Evolutionary conservation across 1,140 invertebrate genomes (phyloP), one percentile per base, ranked within the genome.

Genomic region (Drosophila ohnishii): DNA sequence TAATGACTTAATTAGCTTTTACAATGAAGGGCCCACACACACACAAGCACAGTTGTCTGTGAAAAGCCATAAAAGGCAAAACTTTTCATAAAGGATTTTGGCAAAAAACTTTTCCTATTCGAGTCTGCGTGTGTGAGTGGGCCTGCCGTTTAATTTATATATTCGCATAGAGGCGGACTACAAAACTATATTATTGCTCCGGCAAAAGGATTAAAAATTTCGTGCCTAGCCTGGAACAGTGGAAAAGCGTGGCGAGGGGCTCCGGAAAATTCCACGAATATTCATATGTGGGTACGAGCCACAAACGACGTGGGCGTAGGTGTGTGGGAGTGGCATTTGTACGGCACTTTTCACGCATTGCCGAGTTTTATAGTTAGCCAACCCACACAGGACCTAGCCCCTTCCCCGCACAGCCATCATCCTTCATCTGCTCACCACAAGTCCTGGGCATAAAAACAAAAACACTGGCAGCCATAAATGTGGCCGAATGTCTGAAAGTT

Each of bases 11-110:
- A 88, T 88, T 88, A 84, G 75, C 76, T 79, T 87, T 86, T 44
- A 67, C 50, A 73, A 58, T 59, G 48, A 66, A 39, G 61, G 51
- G 50, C 32, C 56, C 45, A 55, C 60, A 63, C 75, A 47, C 19
- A 25, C 16, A 25, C 48, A 58, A 28, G 25, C 51, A 55, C 51
- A 50, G 45, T 66, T 69, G 74, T 57, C 76, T 72, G 56, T 60
- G 39, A 65, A 75, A 76, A 70, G 63, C 74, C 80, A 78, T 78
- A 88, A 88, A 88, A 67, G 80, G 59, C 61, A 28, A 78, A 88
- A 88, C 77, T 89, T 88, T 88, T 70, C 83, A 84, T 84, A 88
- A 84, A 89, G 84, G 85, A 88, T 88, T 88, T 88, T 88, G 75
- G 77, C 66, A 73, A 79, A 86, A 88, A 88, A 80, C 44, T 88